phyloP scores from a whole-genome alignment of 2,888 invertebrate species.

The Branchipolynoe longqiensis region DNA sequence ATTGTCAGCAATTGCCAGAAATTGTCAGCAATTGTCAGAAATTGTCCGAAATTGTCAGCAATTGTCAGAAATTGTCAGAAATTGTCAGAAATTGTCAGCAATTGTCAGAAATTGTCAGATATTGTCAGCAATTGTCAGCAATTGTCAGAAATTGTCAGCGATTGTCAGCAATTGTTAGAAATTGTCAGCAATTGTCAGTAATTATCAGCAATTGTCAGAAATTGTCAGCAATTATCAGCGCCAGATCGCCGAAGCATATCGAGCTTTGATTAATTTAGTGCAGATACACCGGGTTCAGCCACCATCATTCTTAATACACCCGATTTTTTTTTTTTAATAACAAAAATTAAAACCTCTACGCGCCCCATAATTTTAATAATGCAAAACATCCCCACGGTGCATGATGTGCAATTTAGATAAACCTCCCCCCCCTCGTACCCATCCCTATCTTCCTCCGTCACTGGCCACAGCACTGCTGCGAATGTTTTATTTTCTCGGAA shows the following conservation, averaged over 20 bases:
- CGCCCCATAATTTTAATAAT: conserved; percentile 49
- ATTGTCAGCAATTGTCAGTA: no score
- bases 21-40: no score
- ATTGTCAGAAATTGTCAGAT: no score
- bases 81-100: no score
- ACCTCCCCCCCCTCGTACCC: neutral
- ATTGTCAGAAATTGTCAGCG: no score
- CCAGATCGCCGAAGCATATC: conserved; percentile 27
- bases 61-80: no score
- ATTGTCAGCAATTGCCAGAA: no score
- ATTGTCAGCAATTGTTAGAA: no score
- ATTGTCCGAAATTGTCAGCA: no score
- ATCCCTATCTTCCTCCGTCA: conserved; percentile 36
- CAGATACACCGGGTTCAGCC: conserved; percentile 53
- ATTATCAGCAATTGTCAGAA: no score
- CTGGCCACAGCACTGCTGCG: neutral
- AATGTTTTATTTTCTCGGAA: conserved; percentile 44
- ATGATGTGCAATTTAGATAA: conserved; percentile 52
- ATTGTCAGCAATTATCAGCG: conserved; percentile 48
- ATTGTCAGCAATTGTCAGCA: no score
- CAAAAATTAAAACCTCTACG: conserved; percentile 6
- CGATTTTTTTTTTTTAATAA: no score
- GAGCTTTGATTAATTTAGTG: conserved; percentile 52
- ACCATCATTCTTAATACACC: conserved; percentile 44
- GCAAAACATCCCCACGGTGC: conserved; percentile 42